These are phyloP conservation scores for Calypte anna DNA, from an alignment of 2,113 vertebrate genomes.

Conservation along the genomic window DNA sequence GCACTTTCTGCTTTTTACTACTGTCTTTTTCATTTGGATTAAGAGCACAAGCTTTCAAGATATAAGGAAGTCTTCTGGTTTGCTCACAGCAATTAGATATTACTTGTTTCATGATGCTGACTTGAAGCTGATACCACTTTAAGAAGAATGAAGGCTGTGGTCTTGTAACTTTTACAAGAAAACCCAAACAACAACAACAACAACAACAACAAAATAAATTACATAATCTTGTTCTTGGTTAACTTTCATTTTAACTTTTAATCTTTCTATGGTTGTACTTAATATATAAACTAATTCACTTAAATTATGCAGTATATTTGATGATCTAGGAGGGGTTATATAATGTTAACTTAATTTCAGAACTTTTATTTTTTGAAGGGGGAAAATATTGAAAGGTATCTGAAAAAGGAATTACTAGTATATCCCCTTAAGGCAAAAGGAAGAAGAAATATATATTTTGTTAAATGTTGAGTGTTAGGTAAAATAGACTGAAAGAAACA, in stretches of 20 bases:
- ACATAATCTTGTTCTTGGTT: neutral
- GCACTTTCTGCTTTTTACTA: neutral
- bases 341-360: neutral
- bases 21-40: neutral
- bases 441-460: neutral
- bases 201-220: neutral
- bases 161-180: neutral
- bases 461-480: neutral
- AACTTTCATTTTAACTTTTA: neutral
- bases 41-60: neutral
- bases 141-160: neutral
- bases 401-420: neutral
- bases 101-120: accelerated
- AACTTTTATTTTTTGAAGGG: neutral
- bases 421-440: neutral
- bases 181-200: neutral
- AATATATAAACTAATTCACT: neutral
- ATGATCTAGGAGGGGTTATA: neutral
- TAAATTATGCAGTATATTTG: neutral
- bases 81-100: accelerated
- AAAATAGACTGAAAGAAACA: neutral
- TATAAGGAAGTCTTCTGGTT: neutral
- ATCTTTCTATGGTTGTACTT: neutral
- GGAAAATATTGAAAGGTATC: neutral
- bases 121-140: neutral